These are phyloP conservation scores for Athalia circularis DNA, from an alignment of 2,888 invertebrate genomes.

Conservation along the genomic window DNA sequence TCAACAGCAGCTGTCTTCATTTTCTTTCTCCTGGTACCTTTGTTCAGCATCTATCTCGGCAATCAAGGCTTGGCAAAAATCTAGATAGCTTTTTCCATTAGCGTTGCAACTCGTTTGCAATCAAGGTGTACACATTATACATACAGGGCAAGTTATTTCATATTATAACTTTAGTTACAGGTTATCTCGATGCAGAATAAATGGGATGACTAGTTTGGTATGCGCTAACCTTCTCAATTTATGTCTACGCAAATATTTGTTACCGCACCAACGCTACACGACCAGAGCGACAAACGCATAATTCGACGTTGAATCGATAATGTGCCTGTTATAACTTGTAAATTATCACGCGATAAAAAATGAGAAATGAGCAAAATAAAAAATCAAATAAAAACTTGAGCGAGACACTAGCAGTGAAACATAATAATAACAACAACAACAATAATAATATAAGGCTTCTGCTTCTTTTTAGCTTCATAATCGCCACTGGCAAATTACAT, in stretches of 20 bases:
- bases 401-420: no score
- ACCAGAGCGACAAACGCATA: not conserved
- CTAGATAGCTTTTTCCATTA: slow-evolving; percentile 27
- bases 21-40: not conserved
- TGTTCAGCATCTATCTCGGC: not conserved
- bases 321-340: not conserved
- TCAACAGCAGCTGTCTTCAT: not conserved
- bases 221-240: not conserved
- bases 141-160: not conserved
- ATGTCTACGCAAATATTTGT: slow-evolving; percentile 11
- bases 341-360: not conserved
- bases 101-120: slow-evolving; percentile 4
- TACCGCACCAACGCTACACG: not conserved
- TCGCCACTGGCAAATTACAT: slow-evolving; percentile 35
- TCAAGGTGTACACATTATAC: not conserved
- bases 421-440: not conserved
- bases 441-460: slow-evolving; percentile 9
- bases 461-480: slow-evolving; percentile 2
- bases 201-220: not conserved
- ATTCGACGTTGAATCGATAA: not conserved
- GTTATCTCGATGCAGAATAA: not conserved
- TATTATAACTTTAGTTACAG: not conserved
- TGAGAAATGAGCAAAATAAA: not conserved
- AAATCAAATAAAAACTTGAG: not conserved
- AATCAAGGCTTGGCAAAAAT: slow-evolving; percentile 36